Percentiles rank a stretch among this genome's conserved stretches.
Conservation (phyloP, 2,797 vertebrate genomes). For the Discoglossus pictus region DNA sequence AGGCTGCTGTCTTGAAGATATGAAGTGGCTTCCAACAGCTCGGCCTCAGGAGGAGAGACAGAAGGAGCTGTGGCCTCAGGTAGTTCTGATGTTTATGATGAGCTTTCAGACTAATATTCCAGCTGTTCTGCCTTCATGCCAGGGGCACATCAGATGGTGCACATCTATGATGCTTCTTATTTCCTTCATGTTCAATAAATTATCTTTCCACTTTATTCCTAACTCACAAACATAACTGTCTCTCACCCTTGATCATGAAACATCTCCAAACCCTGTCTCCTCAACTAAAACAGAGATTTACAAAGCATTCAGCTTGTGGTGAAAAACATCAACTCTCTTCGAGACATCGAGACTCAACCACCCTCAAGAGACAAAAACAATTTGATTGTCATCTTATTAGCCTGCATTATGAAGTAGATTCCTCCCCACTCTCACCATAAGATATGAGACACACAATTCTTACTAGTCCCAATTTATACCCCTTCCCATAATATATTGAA, state of each 20-base stretch:
- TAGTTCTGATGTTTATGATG: conserved; percentile 35
- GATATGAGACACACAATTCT: too few species aligned
- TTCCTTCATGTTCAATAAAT: conserved; percentile 23
- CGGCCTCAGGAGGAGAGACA: conserved; percentile 28
- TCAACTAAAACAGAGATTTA: background rate
- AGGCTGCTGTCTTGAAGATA: conserved; percentile 32
- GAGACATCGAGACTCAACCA: too few species aligned
- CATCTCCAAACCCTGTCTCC: background rate
- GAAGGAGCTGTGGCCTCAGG: conserved; percentile 29
- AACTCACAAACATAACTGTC: conserved; percentile 48
- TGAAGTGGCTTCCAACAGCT: conserved; percentile 31
- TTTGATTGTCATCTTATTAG: too few species aligned
- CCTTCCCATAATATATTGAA: too few species aligned
- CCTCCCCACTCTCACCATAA: too few species aligned
- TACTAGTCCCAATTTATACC: too few species aligned
- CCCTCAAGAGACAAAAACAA: too few species aligned
- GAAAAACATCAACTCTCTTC: too few species aligned
- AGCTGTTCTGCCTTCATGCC: conserved; percentile 44
- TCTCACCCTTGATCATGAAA: background rate
- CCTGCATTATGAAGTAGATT: too few species aligned
- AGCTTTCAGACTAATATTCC: conserved; percentile 44
- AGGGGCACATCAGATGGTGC: conserved; percentile 42
- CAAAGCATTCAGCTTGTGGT: too few species aligned
- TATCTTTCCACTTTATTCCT: conserved; percentile 28
- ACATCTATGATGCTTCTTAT: conserved; percentile 21